Evolutionary conservation across 2,888 invertebrate genomes (phyloP).

Genomic region (Lingula anatina): DNA sequence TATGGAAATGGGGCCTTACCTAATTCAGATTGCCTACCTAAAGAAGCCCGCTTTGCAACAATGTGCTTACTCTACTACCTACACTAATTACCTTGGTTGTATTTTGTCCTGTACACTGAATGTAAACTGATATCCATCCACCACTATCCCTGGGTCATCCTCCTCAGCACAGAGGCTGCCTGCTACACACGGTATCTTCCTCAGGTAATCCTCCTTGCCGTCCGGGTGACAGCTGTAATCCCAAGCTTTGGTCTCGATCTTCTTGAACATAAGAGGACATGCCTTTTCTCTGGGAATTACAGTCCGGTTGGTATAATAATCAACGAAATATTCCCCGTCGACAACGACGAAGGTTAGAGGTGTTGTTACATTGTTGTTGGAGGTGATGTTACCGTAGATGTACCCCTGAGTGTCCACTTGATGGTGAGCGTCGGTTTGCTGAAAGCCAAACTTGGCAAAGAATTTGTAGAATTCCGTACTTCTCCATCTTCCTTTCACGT

Average conservation of each 20-base stretch:
- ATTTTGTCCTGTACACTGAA: constrained; percentile 84
- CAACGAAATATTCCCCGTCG: constrained; percentile 80
- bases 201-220: constrained; percentile 72
- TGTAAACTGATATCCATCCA: constrained; percentile 86
- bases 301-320: constrained; percentile 79
- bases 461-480: constrained; percentile 66
- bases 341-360: constrained; percentile 83
- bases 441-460: constrained; percentile 91
- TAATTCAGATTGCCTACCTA: no score
- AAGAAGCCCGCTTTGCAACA: no score
- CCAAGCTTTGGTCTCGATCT: constrained; percentile 75
- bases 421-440: constrained; percentile 85
- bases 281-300: constrained; percentile 55
- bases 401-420: constrained; percentile 85
- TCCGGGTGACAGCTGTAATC: constrained; percentile 75
- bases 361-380: constrained; percentile 50
- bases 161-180: constrained; percentile 79
- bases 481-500: constrained; percentile 46
- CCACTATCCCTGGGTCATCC: constrained; percentile 69
- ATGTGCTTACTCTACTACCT: no score
- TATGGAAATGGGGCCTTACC: no score
- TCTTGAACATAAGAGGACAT: constrained; percentile 81
- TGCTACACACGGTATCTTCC: constrained; percentile 78
- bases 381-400: constrained; percentile 91
- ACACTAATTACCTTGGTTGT: constrained; percentile 77